These are phyloP conservation scores for Muschampia plurimacula DNA, from an alignment of 2,888 invertebrate species.

Conservation along the genomic window DNA sequence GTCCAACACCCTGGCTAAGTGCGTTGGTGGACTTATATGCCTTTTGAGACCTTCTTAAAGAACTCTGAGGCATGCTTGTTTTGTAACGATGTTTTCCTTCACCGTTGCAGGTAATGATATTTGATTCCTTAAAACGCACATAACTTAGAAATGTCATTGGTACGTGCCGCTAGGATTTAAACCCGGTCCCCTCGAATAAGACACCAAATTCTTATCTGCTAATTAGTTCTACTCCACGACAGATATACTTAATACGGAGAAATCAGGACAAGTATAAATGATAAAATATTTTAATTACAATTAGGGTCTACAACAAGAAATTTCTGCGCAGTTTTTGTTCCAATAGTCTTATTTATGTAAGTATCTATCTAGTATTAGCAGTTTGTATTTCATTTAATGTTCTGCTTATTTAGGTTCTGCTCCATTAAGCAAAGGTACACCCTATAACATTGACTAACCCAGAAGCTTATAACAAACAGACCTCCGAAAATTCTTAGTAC, in stretches of 20 bases:
- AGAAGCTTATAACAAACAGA: conserved; percentile 3
- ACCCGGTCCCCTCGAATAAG: too few relatives aligned
- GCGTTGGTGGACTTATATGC: too few relatives aligned
- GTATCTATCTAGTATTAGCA: conserved; percentile 51
- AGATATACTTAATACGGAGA: background rate
- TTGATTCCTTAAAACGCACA: too few relatives aligned
- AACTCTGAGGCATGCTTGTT: too few relatives aligned
- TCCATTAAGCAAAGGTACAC: conserved; percentile 50
- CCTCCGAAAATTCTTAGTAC: background rate
- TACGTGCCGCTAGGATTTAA: too few relatives aligned
- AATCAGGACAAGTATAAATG: conserved; percentile 9
- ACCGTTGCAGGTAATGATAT: too few relatives aligned
- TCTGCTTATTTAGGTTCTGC: conserved; percentile 65
- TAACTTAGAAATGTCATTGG: too few relatives aligned
- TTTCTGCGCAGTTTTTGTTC: conserved; percentile 33
- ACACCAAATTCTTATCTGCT: too few relatives aligned
- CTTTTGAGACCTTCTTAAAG: too few relatives aligned
- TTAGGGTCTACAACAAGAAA: conserved; percentile 27
- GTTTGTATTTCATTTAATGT: conserved; percentile 65
- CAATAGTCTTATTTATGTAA: conserved; percentile 52
- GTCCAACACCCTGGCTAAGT: too few relatives aligned
- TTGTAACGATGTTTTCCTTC: too few relatives aligned
- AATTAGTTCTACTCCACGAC: background rate
- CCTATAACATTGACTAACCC: conserved; percentile 44
- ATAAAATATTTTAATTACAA: conserved; percentile 29